Conservation (phyloP, 2,113 vertebrate species). For the Pseudorhombus dupliciocellatus region DNA sequence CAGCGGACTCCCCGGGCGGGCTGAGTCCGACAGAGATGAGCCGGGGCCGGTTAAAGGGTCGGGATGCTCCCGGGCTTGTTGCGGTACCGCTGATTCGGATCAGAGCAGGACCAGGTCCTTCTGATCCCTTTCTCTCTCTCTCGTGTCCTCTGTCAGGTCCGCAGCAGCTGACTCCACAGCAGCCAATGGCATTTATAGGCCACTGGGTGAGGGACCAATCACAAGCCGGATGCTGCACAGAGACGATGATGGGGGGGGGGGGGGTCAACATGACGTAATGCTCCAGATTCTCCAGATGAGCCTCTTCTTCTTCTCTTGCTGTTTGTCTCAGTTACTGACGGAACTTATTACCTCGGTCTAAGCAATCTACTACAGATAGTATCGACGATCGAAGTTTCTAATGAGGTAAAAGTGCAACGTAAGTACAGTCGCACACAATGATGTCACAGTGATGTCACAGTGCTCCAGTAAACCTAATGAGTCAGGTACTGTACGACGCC, state of each 20-base stretch:
- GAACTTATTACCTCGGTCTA: too few species aligned
- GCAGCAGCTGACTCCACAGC: slow-evolving; percentile 42
- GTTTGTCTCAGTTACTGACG: background rate
- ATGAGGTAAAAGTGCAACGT: background rate
- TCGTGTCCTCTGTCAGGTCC: slow-evolving; percentile 44
- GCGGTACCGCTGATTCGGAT: slow-evolving; percentile 24
- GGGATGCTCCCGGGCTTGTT: background rate
- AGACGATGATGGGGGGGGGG: background rate
- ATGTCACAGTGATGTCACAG: slow-evolving; percentile 22
- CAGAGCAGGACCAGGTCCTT: background rate
- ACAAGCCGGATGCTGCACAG: slow-evolving; percentile 50
- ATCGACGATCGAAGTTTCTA: too few species aligned
- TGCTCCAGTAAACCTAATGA: slow-evolving; percentile 10
- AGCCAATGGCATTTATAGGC: slow-evolving; percentile 54
- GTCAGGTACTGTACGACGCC: slow-evolving; percentile 2
- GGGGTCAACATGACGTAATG: slow-evolving; percentile 70
- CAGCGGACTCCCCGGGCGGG: background rate
- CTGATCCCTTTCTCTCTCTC: slow-evolving; percentile 27
- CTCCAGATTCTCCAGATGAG: slow-evolving; percentile 65
- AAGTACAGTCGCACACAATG: background rate
- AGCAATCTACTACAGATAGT: too few species aligned
- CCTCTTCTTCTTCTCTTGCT: background rate
- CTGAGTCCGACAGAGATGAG: background rate
- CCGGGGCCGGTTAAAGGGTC: background rate
- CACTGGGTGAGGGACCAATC: slow-evolving; percentile 42